A percentile compares a stretch with the other conserved stretches of the same genome.
These are phyloP conservation scores for Halichondria panicea DNA, from an alignment of 37 sponge, comb jelly and placozoan genomes.

Conservation along the genomic window DNA sequence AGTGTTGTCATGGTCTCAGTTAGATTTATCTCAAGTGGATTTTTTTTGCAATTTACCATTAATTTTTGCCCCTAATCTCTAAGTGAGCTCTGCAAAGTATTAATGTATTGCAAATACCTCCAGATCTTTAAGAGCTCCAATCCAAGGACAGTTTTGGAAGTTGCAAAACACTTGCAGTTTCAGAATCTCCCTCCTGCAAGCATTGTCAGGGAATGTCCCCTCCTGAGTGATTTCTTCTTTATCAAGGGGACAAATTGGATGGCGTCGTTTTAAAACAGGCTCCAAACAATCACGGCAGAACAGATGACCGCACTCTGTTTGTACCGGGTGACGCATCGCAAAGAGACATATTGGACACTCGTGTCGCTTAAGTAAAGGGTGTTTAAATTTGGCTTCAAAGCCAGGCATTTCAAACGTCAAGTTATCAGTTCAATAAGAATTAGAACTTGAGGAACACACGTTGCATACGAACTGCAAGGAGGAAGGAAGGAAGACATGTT, in stretches of 20 bases:
- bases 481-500: too few relatives aligned
- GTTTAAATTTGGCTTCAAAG: constrained; percentile 43
- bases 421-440: too few relatives aligned
- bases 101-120: constrained; percentile 44
- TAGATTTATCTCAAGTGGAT: neutral
- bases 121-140: constrained; percentile 30
- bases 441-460: too few relatives aligned
- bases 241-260: constrained; percentile 53
- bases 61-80: neutral
- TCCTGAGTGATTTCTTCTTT: constrained; percentile 41
- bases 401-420: constrained; percentile 67
- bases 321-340: constrained; percentile 50
- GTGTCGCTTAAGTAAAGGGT: constrained; percentile 43
- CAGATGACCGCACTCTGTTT: constrained; percentile 72
- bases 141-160: constrained; percentile 42
- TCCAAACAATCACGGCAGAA: constrained; percentile 64
- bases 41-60: neutral
- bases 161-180: constrained; percentile 40
- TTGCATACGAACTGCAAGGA: too few relatives aligned
- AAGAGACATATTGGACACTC: constrained; percentile 53
- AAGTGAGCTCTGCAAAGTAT: neutral
- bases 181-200: constrained; percentile 60
- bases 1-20: neutral
- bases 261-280: constrained; percentile 15
- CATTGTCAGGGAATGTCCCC: constrained; percentile 64